Evolutionary conservation across 2,888 invertebrate genomes (phyloP), one percentile per base, ranked within the genome.

Genomic region (Exocentrus adspersus): DNA sequence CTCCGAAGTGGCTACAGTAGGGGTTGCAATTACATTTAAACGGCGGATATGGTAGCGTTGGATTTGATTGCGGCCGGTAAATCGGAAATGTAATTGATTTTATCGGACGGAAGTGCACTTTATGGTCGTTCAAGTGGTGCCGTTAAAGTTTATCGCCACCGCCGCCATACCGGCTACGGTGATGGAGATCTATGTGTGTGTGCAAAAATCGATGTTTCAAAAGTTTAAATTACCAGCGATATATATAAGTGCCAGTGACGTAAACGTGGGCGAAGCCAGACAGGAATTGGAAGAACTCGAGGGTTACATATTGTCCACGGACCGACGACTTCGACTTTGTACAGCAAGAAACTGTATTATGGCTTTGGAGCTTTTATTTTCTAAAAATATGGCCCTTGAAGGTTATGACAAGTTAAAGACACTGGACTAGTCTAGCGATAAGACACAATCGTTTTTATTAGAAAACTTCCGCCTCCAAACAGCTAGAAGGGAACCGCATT

Each of bases 1-100:
- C 12, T 16, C 28, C 28, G 28, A 48, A 48, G 48, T n/a, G 37
- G 37, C 41, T 14, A 30, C 16, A 42, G 41, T 21, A 21, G 20
- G n/a, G 37, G 14, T 42, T 14, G 53, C 63, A 68, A 70, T 68
- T 62, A 67, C 67, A 68, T 60, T 62, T 59, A 67, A 67, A 64
- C 64, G 60, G 41, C 5, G 41, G 41, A 16, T 28, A 30, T 43
- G 43, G 28, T 45, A 68, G 67, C 65, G 66, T 65, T 67, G 72
- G 72, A 74, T 77, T 75, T 75, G 76, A 78, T 77, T 77, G 73
- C 72, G 69, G 68, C 62, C 67, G 68, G 72, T 69, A 68, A 75
- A 73, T 74, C 72, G 74, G 75, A 76, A 75, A 74, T 70, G 74
- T 72, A 74, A 76, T 76, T 77, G 76, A 76, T 75, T 76, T 75